Conservation (phyloP, 2,888 invertebrate genomes). For the Smittia sp. region DNA sequence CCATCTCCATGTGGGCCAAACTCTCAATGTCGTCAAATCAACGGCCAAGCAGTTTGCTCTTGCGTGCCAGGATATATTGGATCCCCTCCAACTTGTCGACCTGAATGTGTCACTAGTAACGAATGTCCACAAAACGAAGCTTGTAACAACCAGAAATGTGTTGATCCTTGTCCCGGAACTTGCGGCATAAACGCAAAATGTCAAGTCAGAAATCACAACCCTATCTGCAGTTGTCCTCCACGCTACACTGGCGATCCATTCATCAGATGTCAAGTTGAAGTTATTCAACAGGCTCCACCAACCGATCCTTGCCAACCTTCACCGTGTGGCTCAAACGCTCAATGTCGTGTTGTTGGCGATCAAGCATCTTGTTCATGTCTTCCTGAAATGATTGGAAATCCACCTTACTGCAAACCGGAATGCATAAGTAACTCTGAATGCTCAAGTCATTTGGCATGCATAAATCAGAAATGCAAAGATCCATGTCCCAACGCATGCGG, state of each 20-base stretch:
- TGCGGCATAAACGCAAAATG: conserved; percentile 77
- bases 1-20: conserved; percentile 78
- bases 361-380: conserved; percentile 77
- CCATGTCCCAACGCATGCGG: conserved; percentile 82
- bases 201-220: conserved; percentile 70
- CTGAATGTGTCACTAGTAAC: conserved; percentile 75
- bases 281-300: conserved; percentile 46
- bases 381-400: conserved; percentile 67
- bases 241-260: conserved; percentile 72
- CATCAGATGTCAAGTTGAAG: conserved; percentile 56
- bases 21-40: conserved; percentile 61
- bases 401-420: conserved; percentile 73
- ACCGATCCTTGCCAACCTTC: conserved; percentile 72
- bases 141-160: conserved; percentile 75
- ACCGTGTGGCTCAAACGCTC: conserved; percentile 80
- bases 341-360: conserved; percentile 60
- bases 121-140: conserved; percentile 76
- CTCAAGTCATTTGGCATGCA: conserved; percentile 69
- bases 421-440: conserved; percentile 72
- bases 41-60: conserved; percentile 65
- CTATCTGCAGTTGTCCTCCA: conserved; percentile 63
- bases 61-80: conserved; percentile 75
- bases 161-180: conserved; percentile 79
- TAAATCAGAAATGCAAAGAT: conserved; percentile 76
- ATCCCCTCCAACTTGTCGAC: conserved; percentile 74